Base-by-base conservation (phyloP, 2,888 invertebrate species). In the Pseudanteris insignis region DNA sequence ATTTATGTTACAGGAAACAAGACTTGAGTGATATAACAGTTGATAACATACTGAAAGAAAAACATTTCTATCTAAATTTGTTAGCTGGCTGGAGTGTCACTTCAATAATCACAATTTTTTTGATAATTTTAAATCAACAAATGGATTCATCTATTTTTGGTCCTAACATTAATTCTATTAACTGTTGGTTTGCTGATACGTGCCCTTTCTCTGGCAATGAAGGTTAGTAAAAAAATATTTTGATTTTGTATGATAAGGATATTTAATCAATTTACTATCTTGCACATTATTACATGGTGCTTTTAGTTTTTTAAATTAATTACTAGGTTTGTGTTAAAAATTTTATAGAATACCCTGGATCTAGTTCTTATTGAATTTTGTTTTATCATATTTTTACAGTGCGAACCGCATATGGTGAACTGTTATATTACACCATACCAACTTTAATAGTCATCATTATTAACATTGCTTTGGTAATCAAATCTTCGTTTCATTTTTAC, bases 371-470 rank as follows among this genome's bases (percentile, higher is more conserved):
- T 12, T 24, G 5, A 37, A n/a, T 25, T 24, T 32, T 13, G n/a
- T n/a, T n/a, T n/a, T n/a, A n/a, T n/a, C n/a, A n/a, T n/a, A n/a
- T n/a, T n/a, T n/a, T 43, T 43, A 14, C 13, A 43, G 43, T 12
- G 12, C 5, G 32, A 32, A 32, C 24, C 2, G 43, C 43, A 0
- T 43, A 43, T 13, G 43, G 43, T 9, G 43, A 43, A 13, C 11
- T 43, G 13, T 32, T 43, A 32, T 43, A 43, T 32, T 43, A 32
- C 7, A 43, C 6, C 24, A 13, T 32, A 6, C 43, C 43, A 32
- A 24, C 24, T 24, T 15, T 43, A 12, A 8, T 40, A n/a, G 28
- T 21, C 6, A 21, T 43, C 12, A 24, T 43, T 7, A 9, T 43
- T 2, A 43, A 43, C 24, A n/a, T 32, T 2, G 2, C 32, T 21